A percentile compares a stretch with the other conserved stretches of the same genome.
Conservation (phyloP, 2,888 invertebrate genomes). For the Argyresthia albistria region DNA sequence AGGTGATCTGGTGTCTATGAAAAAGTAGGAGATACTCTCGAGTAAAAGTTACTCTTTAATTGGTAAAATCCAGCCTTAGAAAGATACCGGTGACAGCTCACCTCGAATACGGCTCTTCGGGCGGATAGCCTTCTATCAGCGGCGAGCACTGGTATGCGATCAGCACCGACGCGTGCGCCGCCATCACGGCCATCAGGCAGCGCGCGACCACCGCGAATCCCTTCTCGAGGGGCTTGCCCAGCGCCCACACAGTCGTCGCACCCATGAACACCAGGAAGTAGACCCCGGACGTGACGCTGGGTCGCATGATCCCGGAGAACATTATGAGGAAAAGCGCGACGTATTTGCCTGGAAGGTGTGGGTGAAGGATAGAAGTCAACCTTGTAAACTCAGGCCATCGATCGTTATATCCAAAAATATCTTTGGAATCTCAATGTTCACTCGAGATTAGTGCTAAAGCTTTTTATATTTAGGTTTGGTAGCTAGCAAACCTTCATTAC, state of each 20-base stretch:
- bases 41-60: too few species aligned
- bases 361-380: not conserved
- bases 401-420: too few species aligned
- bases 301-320: conserved; percentile 82
- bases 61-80: too few species aligned
- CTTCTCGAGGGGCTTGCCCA: conserved; percentile 80
- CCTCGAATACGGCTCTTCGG: conserved; percentile 82
- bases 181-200: conserved; percentile 81
- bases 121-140: conserved; percentile 80
- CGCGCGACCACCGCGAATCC: conserved; percentile 84
- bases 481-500: too few species aligned
- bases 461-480: too few species aligned
- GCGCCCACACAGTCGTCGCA: conserved; percentile 90
- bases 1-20: too few species aligned
- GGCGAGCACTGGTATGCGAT: conserved; percentile 90
- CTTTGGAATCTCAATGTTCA: too few species aligned
- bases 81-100: too few species aligned
- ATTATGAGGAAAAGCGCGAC: conserved; percentile 76
- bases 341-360: conserved; percentile 72
- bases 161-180: conserved; percentile 79
- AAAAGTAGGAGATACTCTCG: too few species aligned
- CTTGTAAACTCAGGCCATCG: too few species aligned
- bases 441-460: too few species aligned
- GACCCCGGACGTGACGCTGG: conserved; percentile 86
- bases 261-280: conserved; percentile 91